These are phyloP conservation scores for Gonioctena quinquepunctata DNA, from an alignment of 1,140 invertebrate species.

Conservation along the genomic window DNA sequence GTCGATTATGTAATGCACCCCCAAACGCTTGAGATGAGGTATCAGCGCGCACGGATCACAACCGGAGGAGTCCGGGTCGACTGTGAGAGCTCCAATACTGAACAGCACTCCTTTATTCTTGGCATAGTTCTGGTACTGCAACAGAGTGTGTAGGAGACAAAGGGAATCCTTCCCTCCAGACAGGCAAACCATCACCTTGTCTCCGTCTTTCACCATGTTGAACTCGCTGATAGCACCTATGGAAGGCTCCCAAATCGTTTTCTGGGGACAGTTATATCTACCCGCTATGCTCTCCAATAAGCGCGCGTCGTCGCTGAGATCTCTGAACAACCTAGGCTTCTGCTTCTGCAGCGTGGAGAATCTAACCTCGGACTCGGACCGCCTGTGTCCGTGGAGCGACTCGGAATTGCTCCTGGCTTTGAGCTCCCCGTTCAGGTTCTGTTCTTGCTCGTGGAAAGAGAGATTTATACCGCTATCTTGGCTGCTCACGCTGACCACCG, in stretches of 20 bases:
- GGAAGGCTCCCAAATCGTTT: constrained; percentile 79
- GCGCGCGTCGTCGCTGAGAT: constrained; percentile 32
- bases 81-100: constrained; percentile 74
- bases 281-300: constrained; percentile 24
- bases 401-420: constrained; percentile 47
- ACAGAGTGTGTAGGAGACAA: constrained; percentile 79
- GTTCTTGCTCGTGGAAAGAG: constrained; percentile 71
- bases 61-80: constrained; percentile 66
- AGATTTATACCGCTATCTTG: constrained; percentile 79
- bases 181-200: constrained; percentile 76
- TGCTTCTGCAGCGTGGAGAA: constrained; percentile 44
- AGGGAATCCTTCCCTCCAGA: constrained; percentile 82
- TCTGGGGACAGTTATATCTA: constrained; percentile 77
- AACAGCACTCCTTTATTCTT: constrained; percentile 76
- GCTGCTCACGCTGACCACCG: constrained; percentile 63
- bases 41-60: constrained; percentile 71
- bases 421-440: constrained; percentile 38
- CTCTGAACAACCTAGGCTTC: constrained; percentile 30
- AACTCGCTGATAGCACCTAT: constrained; percentile 82
- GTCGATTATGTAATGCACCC: constrained; percentile 75
- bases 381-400: constrained; percentile 29
- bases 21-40: constrained; percentile 68
- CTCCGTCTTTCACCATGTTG: constrained; percentile 80
- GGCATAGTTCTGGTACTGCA: constrained; percentile 82
- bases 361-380: constrained; percentile 39